phyloP scores from a whole-genome alignment of 2,797 vertebrate species.

The Malurus leucopterus region DNA sequence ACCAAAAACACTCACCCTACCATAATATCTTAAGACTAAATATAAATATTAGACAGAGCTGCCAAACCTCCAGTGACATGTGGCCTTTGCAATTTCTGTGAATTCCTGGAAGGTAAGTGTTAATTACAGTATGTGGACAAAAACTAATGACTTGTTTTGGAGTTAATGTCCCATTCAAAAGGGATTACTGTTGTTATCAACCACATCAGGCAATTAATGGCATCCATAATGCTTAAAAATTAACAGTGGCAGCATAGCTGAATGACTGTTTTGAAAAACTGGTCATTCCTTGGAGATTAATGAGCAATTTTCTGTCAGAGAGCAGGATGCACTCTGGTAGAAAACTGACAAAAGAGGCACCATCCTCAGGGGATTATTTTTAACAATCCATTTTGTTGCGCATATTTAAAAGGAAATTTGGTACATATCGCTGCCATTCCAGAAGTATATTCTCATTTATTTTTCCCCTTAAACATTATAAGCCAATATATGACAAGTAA shows the following conservation, averaged over 20 bases:
- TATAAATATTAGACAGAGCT: not conserved
- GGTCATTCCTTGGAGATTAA: conserved; percentile 58
- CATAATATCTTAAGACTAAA: not conserved
- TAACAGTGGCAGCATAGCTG: conserved; percentile 18
- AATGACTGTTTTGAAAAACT: conserved; percentile 46
- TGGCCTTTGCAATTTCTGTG: not conserved
- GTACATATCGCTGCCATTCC: conserved; percentile 14
- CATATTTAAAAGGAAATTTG: conserved; percentile 51
- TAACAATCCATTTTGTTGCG: conserved; percentile 38
- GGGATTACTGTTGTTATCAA: conserved; percentile 25
- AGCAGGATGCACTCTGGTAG: conserved; percentile 27
- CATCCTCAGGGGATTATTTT: conserved; percentile 34
- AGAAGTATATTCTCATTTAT: conserved; percentile 41
- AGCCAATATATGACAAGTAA: not conserved
- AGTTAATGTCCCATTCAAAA: conserved; percentile 30
- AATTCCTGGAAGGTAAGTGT: conserved; percentile 17
- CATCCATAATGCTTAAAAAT: conserved; percentile 37
- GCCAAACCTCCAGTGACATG: not conserved
- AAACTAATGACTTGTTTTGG: conserved; percentile 32
- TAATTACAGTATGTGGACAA: conserved; percentile 28
- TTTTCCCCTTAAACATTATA: conserved; percentile 31
- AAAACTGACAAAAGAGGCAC: conserved; percentile 53
- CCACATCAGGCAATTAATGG: conserved; percentile 49
- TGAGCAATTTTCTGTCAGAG: conserved; percentile 60
- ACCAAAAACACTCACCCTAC: rapidly evolving